phyloP scores from a whole-genome alignment of 2,113 vertebrate species.

The Nettapus auritus region DNA sequence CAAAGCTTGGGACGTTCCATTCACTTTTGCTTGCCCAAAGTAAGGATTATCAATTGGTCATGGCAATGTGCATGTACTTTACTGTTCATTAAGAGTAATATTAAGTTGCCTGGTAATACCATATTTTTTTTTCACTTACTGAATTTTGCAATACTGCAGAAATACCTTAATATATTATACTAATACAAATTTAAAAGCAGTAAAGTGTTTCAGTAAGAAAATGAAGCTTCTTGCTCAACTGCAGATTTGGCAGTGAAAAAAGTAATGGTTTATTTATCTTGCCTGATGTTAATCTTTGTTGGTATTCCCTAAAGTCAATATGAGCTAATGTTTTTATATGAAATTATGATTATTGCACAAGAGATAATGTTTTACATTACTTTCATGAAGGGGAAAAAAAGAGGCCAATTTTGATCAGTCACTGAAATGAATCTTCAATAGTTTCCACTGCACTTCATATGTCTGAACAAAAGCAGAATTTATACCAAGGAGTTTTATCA shows the following conservation, averaged over 20 bases:
- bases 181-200: background rate
- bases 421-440: background rate
- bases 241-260: background rate
- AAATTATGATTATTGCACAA: background rate
- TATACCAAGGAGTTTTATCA: background rate
- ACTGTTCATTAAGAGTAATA: background rate
- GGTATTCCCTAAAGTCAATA: background rate
- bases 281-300: background rate
- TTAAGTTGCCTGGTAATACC: background rate
- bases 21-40: background rate
- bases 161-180: background rate
- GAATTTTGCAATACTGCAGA: background rate
- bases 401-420: background rate
- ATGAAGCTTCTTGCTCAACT: background rate
- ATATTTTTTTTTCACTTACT: background rate
- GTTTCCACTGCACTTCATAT: background rate
- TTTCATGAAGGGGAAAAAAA: background rate
- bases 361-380: background rate
- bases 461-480: background rate
- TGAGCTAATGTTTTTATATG: background rate
- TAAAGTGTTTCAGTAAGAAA: slow-evolving; percentile 5
- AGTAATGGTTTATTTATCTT: background rate
- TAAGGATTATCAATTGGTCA: background rate
- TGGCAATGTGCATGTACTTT: background rate
- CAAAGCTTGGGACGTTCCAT: background rate